These are phyloP conservation scores for Mellivora capensis DNA, from an alignment of 2,113 vertebrate species.

Conservation along the genomic window DNA sequence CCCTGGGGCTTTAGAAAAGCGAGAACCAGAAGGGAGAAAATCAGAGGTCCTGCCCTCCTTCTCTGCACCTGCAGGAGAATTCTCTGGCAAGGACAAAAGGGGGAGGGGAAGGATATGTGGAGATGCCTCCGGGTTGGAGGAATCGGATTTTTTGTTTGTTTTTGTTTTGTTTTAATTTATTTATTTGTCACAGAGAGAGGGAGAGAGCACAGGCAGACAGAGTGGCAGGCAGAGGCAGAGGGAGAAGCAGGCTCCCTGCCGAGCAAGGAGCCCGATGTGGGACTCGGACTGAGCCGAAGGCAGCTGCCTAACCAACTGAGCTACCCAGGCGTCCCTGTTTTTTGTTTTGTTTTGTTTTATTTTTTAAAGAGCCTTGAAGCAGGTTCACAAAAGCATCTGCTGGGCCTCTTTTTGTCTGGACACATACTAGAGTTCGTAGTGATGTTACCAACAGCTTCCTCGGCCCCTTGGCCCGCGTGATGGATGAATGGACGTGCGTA, in stretches of 20 bases:
- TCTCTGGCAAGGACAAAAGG: background rate
- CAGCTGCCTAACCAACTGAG: too few species aligned
- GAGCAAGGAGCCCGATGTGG: too few species aligned
- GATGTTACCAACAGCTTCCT: background rate
- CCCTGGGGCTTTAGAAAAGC: background rate
- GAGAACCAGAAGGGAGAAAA: background rate
- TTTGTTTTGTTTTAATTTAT: too few species aligned
- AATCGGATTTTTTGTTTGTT: background rate
- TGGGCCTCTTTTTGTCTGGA: background rate
- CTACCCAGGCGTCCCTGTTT: too few species aligned
- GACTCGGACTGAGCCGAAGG: too few species aligned
- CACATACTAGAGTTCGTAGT: background rate
- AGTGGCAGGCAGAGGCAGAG: too few species aligned
- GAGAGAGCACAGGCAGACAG: too few species aligned
- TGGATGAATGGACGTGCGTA: background rate
- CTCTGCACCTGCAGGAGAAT: background rate
- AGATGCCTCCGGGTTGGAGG: background rate
- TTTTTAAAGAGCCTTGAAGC: background rate
- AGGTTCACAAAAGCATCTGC: background rate
- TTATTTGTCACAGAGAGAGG: too few species aligned
- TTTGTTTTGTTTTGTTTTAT: background rate
- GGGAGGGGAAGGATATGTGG: background rate
- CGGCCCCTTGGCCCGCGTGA: background rate
- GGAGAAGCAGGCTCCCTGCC: too few species aligned
- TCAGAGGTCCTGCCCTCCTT: background rate